Conservation (phyloP, 2,888 invertebrate genomes). For the Heteromurus nitidus region DNA sequence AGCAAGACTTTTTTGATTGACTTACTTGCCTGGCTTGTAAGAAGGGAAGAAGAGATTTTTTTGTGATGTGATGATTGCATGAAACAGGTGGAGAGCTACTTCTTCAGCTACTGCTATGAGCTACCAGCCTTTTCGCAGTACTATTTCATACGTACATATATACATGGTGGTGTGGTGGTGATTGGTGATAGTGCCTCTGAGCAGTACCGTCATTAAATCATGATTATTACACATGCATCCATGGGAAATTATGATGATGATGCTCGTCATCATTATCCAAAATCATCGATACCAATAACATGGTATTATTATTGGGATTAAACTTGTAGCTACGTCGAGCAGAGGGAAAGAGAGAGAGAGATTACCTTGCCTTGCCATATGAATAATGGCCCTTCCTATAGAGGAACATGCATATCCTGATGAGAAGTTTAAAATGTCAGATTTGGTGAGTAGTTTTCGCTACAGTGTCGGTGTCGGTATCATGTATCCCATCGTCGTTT, state of each 20-base stretch:
- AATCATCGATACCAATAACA: slow-evolving; percentile 40
- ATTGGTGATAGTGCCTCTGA: slow-evolving; percentile 49
- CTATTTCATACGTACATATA: background rate
- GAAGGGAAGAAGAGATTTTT: slow-evolving; percentile 9
- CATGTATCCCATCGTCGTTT: slow-evolving; percentile 4
- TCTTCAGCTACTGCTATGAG: slow-evolving; percentile 3
- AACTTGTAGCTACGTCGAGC: too few species aligned
- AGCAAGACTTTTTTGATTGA: slow-evolving; percentile 35
- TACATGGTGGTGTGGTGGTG: slow-evolving; percentile 28
- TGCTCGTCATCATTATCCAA: slow-evolving; percentile 40
- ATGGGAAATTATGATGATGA: slow-evolving; percentile 51
- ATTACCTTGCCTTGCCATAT: background rate
- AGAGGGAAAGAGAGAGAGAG: background rate
- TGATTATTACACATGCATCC: slow-evolving; percentile 30
- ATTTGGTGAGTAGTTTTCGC: background rate
- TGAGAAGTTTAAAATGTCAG: background rate
- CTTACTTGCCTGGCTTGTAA: slow-evolving; percentile 19
- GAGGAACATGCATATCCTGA: background rate
- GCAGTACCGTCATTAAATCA: slow-evolving; percentile 60
- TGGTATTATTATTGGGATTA: slow-evolving; percentile 23
- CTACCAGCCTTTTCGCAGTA: slow-evolving; percentile 4
- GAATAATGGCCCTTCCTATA: background rate
- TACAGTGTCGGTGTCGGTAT: background rate
- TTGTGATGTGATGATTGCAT: slow-evolving; percentile 49
- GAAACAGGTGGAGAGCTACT: slow-evolving; percentile 20